Conservation (phyloP, 2,113 vertebrate species). For the Pygoscelis antarcticus region DNA sequence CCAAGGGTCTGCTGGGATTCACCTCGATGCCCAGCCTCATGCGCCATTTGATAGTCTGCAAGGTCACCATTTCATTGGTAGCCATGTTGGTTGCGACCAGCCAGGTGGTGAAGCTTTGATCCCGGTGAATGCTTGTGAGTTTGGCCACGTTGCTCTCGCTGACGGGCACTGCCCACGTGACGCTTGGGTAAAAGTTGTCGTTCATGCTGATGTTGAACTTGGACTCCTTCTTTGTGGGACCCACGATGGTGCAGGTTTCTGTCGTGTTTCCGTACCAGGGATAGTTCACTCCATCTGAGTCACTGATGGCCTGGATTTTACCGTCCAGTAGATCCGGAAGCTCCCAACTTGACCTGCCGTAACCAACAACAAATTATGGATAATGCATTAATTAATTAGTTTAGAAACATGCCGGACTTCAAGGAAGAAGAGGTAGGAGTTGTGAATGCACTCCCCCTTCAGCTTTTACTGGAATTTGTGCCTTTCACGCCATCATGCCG, state of each 20-base stretch:
- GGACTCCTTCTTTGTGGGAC: conserved; percentile 91
- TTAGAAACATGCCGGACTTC: neutral
- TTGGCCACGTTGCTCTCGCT: conserved; percentile 91
- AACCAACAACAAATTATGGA: neutral
- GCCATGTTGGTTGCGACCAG: conserved; percentile 92
- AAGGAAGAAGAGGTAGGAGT: neutral
- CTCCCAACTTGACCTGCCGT: conserved; percentile 95
- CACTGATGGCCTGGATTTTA: conserved; percentile 93
- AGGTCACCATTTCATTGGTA: conserved; percentile 85
- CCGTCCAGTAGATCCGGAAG: conserved; percentile 89
- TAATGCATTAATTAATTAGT: neutral
- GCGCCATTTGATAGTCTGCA: conserved; percentile 94
- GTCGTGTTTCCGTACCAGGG: conserved; percentile 99
- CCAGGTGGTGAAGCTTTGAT: conserved; percentile 98
- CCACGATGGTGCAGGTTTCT: conserved; percentile 91
- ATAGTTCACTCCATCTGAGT: conserved; percentile 96
- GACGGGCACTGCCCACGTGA: conserved; percentile 96
- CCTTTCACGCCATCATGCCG: neutral
- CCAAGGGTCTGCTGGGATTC: conserved; percentile 85
- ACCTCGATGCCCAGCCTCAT: conserved; percentile 93
- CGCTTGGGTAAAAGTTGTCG: conserved; percentile 98
- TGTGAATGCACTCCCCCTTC: neutral
- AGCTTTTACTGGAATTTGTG: neutral
- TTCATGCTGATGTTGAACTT: conserved; percentile 97
- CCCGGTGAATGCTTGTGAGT: conserved; percentile 90